These are phyloP conservation scores for Pectinophora gossypiella DNA, from an alignment of 1,140 invertebrate genomes.

Conservation along the genomic window DNA sequence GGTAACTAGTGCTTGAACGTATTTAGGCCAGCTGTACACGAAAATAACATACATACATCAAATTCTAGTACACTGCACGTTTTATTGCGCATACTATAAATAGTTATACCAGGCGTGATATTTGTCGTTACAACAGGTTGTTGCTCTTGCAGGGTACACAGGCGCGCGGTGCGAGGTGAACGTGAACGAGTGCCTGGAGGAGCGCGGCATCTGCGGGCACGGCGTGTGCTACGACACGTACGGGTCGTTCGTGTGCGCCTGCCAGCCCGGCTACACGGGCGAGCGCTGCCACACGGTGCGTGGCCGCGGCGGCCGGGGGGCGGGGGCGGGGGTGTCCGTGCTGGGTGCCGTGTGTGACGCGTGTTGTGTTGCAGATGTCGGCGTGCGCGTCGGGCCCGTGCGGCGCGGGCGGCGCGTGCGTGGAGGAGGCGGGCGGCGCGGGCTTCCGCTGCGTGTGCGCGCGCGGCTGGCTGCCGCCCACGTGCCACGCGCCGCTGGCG, in stretches of 20 bases:
- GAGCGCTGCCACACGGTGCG: slow-evolving; percentile 81
- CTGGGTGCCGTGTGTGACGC: not conserved
- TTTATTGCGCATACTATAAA: no score
- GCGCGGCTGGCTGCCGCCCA: slow-evolving; percentile 84
- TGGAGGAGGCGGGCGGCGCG: slow-evolving; percentile 83
- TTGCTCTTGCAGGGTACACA: slow-evolving; percentile 83
- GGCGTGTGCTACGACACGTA: slow-evolving; percentile 88
- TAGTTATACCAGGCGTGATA: no score
- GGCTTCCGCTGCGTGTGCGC: slow-evolving; percentile 84
- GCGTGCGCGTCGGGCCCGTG: slow-evolving; percentile 76
- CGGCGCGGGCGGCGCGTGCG: slow-evolving; percentile 86
- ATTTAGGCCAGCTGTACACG: no score
- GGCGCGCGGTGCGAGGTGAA: slow-evolving; percentile 88
- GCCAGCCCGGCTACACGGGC: slow-evolving; percentile 88
- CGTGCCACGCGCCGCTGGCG: slow-evolving; percentile 80
- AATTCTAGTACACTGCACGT: no score
- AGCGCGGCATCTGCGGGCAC: slow-evolving; percentile 84
- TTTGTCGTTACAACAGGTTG: no score
- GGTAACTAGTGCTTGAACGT: no score
- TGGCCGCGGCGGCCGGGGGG: not conserved
- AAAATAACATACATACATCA: no score
- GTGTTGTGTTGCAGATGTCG: slow-evolving; percentile 34
- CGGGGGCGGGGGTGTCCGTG: not conserved
- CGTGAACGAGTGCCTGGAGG: slow-evolving; percentile 87
- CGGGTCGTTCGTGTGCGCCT: slow-evolving; percentile 89